Evolutionary conservation across 1,140 invertebrate genomes (phyloP).

Genomic region (Orchestia grillus): DNA sequence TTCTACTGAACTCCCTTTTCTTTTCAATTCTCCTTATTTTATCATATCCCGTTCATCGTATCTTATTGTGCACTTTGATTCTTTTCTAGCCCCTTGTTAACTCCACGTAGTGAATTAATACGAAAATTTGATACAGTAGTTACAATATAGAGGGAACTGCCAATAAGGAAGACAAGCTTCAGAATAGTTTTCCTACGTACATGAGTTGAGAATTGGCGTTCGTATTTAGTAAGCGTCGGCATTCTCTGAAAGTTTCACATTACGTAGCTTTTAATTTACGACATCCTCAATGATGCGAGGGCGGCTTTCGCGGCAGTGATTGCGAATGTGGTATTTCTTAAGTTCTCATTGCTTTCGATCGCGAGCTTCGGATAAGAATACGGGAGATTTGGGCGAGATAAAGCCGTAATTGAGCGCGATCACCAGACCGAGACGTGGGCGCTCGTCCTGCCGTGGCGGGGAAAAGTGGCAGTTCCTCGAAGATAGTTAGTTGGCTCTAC

Average conservation of each 20-base stretch:
- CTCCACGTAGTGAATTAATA: no score
- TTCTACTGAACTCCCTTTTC: no score
- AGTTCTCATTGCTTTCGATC: background rate
- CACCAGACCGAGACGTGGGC: background rate
- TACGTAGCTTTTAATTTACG: background rate
- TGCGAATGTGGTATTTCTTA: background rate
- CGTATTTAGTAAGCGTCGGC: background rate
- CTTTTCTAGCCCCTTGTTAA: no score
- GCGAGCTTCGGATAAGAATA: background rate
- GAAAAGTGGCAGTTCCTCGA: background rate
- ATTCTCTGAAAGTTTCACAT: background rate
- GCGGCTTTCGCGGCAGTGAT: background rate
- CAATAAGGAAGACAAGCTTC: background rate
- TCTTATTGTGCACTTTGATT: no score
- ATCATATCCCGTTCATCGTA: no score
- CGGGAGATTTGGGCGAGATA: background rate
- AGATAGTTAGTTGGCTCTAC: background rate
- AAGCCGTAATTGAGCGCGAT: background rate
- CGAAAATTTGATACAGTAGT: no score
- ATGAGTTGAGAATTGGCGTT: background rate
- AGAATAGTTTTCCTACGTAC: background rate
- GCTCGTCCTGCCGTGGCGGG: background rate
- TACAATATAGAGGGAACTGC: background rate
- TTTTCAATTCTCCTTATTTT: no score
- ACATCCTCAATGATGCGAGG: background rate